These are phyloP conservation scores for Nothocercus nigrocapillus DNA, from an alignment of 2,113 vertebrate species.

Conservation along the genomic window DNA sequence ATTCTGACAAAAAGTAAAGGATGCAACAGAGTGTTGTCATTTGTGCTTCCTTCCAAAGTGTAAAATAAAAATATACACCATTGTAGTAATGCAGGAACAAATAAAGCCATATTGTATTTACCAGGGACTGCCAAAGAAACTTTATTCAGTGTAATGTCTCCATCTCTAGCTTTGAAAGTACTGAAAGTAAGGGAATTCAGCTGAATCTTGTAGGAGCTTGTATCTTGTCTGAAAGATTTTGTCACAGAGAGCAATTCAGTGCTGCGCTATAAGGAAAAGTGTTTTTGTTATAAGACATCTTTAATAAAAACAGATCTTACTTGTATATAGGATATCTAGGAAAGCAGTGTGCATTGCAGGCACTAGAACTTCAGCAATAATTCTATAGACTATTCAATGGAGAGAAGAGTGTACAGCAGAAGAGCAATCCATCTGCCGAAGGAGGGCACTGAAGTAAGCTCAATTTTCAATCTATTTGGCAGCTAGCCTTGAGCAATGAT, in stretches of 20 bases:
- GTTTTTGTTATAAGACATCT: neutral
- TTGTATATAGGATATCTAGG: neutral
- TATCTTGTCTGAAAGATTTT: neutral
- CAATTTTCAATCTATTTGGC: slow-evolving; percentile 25
- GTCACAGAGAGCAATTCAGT: neutral
- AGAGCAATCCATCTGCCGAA: neutral
- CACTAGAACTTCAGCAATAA: neutral
- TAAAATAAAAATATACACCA: neutral
- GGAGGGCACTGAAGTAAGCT: neutral
- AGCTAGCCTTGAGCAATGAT: slow-evolving; percentile 34
- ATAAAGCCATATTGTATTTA: neutral
- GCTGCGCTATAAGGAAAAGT: neutral
- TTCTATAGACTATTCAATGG: neutral
- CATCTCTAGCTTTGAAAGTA: neutral
- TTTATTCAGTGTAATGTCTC: neutral
- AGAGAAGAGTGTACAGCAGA: neutral
- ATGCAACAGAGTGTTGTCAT: neutral
- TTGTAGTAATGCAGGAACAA: neutral
- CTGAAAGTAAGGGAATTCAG: neutral
- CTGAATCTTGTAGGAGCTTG: neutral
- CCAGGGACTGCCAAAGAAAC: neutral
- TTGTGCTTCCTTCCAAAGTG: neutral
- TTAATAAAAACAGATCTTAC: neutral
- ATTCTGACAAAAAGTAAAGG: neutral
- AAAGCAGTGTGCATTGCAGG: rapidly evolving